Conservation (phyloP, 2,797 vertebrate species). For the Sebastiscus tertius region DNA sequence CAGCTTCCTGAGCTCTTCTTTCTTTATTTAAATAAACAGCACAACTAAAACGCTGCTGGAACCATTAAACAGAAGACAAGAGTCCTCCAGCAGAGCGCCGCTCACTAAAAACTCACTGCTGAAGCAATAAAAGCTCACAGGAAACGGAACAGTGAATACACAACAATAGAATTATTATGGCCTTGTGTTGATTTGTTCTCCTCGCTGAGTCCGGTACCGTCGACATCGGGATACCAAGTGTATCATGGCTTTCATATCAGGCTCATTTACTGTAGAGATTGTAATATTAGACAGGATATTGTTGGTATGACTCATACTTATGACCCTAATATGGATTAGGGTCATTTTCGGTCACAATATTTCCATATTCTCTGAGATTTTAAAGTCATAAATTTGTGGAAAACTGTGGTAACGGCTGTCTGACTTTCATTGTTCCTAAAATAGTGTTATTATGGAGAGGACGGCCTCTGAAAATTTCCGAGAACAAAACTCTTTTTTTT, state of each 20-base stretch:
- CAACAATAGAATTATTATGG: background rate
- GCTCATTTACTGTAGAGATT: background rate
- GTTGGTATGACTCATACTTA: background rate
- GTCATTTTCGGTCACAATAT: too few species aligned
- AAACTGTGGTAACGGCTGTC: too few species aligned
- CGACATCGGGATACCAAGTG: background rate
- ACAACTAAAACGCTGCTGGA: background rate
- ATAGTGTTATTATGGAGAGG: too few species aligned
- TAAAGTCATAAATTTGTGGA: too few species aligned
- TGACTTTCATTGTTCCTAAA: too few species aligned
- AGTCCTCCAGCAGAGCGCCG: background rate
- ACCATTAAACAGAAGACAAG: background rate
- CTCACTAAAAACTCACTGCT: background rate
- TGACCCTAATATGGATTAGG: too few species aligned
- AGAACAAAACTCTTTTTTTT: too few species aligned
- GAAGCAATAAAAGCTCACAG: background rate
- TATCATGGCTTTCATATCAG: background rate
- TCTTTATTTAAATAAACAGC: slow-evolving; percentile 29
- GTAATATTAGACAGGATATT: background rate
- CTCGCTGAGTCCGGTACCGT: too few species aligned
- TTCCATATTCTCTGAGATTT: too few species aligned
- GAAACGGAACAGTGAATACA: background rate
- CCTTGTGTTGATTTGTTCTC: background rate
- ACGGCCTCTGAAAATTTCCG: too few species aligned
- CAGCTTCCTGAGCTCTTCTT: background rate